Percentiles rank a stretch among this genome's conserved stretches.
These are phyloP conservation scores for Polia nebulosa DNA, from an alignment of 2,888 invertebrate species.

Conservation along the genomic window DNA sequence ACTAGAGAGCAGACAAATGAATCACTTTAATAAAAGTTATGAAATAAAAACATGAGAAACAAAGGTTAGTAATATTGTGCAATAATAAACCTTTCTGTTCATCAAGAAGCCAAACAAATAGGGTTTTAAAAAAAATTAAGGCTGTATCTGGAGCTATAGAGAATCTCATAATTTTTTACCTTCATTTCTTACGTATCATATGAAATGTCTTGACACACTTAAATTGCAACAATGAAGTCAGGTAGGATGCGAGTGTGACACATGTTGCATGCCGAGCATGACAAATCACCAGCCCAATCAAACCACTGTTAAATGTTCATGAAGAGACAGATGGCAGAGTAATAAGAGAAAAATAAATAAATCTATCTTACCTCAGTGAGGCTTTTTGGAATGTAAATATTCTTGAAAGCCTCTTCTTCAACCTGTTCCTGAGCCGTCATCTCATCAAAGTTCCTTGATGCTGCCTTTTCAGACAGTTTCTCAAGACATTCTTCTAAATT, in stretches of 20 bases:
- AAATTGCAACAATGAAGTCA: no score
- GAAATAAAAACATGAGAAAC: background rate
- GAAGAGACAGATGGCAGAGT: no score
- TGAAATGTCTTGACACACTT: no score
- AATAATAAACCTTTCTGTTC: background rate
- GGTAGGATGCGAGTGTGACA: no score
- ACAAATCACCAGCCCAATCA: no score
- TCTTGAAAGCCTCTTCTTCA: conserved; percentile 98
- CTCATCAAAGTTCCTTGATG: conserved; percentile 92
- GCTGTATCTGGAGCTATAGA: background rate
- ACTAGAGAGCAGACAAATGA: no score
- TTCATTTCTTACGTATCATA: background rate
- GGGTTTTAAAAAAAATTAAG: background rate
- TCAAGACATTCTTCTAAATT: conserved; percentile 96
- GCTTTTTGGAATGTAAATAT: conserved; percentile 97
- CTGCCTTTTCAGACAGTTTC: conserved; percentile 93
- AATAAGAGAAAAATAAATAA: no score
- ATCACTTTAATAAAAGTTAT: background rate
- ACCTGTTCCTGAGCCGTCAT: conserved; percentile 94
- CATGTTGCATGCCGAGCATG: no score
- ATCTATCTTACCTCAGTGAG: conserved; percentile 96
- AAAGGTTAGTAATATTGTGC: background rate
- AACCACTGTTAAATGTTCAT: no score
- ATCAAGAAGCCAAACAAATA: background rate
- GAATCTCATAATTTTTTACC: background rate